phyloP scores from a whole-genome alignment of 2,888 invertebrate species.

The Caradrina clavipalpis region DNA sequence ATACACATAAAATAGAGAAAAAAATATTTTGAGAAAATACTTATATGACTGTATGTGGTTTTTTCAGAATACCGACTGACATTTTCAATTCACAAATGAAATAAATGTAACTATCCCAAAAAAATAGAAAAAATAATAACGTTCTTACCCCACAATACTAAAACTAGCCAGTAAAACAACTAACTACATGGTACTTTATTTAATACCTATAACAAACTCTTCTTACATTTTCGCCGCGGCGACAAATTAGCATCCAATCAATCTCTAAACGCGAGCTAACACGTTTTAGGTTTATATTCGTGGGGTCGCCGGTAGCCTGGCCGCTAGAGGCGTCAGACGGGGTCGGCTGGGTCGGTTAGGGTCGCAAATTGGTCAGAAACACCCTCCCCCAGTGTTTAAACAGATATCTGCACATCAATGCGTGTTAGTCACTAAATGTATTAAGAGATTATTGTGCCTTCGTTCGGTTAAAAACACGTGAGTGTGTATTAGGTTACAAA shows the following conservation, averaged over 20 bases:
- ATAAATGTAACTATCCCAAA: too few relatives aligned
- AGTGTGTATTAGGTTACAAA: slow-evolving; percentile 9
- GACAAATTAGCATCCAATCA: slow-evolving; percentile 48
- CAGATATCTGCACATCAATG: slow-evolving; percentile 61
- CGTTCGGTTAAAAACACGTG: slow-evolving; percentile 14
- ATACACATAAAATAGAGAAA: too few relatives aligned
- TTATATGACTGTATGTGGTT: too few relatives aligned
- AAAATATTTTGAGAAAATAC: too few relatives aligned
- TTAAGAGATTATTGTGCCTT: slow-evolving; percentile 48
- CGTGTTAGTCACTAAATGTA: slow-evolving; percentile 45
- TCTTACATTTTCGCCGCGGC: not conserved
- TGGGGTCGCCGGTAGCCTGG: slow-evolving; percentile 59
- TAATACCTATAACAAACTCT: not conserved
- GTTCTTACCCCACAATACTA: too few relatives aligned
- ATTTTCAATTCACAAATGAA: too few relatives aligned
- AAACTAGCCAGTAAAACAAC: too few relatives aligned
- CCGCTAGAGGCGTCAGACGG: slow-evolving; percentile 59
- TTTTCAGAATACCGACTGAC: too few relatives aligned
- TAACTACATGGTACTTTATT: not conserved
- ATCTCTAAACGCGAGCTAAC: slow-evolving; percentile 72
- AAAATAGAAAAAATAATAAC: too few relatives aligned
- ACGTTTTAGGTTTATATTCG: slow-evolving; percentile 72
- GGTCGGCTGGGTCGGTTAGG: slow-evolving; percentile 61
- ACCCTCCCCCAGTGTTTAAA: slow-evolving; percentile 57
- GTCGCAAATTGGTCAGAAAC: slow-evolving; percentile 81